phyloP scores from a whole-genome alignment of 1,140 invertebrate species.

The Cotesia vestalis region DNA sequence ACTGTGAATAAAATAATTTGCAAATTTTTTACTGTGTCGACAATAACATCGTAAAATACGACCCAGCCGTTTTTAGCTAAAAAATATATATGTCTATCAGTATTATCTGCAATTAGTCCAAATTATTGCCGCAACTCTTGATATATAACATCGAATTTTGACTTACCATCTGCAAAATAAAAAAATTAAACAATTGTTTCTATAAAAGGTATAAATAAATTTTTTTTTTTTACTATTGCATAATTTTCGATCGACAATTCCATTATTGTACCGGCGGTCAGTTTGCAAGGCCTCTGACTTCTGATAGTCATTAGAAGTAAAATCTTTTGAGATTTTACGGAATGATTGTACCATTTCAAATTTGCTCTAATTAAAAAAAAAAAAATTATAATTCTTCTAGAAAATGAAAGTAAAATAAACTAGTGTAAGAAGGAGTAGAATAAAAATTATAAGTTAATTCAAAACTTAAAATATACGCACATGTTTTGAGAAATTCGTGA shows the following conservation, averaged over 20 bases:
- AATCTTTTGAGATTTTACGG: slow-evolving; percentile 23
- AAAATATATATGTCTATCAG: too few relatives aligned
- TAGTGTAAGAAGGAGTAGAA: neutral
- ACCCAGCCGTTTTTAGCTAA: too few relatives aligned
- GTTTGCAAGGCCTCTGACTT: slow-evolving; percentile 27
- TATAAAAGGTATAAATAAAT: too few relatives aligned
- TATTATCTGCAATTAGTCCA: too few relatives aligned
- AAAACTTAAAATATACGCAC: neutral
- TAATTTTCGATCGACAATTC: slow-evolving; percentile 29
- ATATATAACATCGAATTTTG: too few relatives aligned
- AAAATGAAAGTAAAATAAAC: neutral
- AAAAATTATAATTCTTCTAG: neutral
- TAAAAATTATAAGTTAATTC: neutral
- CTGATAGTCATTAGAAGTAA: slow-evolving; percentile 24
- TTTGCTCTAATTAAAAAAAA: slow-evolving; percentile 10
- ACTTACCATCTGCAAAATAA: too few relatives aligned
- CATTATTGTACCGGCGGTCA: slow-evolving; percentile 33
- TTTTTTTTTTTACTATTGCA: slow-evolving; percentile 27
- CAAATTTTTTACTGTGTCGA: too few relatives aligned
- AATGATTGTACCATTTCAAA: slow-evolving; percentile 22
- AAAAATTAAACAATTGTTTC: too few relatives aligned
- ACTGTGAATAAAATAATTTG: too few relatives aligned
- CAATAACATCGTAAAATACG: too few relatives aligned
- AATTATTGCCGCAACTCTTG: too few relatives aligned
- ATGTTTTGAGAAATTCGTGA: neutral